These are phyloP conservation scores for Ennomos erosarius DNA, from an alignment of 2,888 invertebrate genomes.

Conservation along the genomic window DNA sequence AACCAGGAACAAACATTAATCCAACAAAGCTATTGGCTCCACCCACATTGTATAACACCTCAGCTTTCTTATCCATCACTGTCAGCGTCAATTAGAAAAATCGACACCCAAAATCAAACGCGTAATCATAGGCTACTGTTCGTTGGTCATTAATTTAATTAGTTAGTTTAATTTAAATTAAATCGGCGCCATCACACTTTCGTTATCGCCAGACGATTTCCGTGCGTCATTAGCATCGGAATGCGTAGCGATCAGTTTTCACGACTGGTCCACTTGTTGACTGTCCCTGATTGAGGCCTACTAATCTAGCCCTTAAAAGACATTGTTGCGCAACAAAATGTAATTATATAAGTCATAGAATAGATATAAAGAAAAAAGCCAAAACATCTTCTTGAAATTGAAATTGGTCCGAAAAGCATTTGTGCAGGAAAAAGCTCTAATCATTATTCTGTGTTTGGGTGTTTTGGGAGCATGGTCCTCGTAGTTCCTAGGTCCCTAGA, in stretches of 20 bases:
- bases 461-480: too few species aligned
- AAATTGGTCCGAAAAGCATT: too few species aligned
- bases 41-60: too few species aligned
- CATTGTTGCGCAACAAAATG: too few species aligned
- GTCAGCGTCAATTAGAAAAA: constrained; percentile 2
- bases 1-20: too few species aligned
- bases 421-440: too few species aligned
- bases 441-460: too few species aligned
- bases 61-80: neutral
- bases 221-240: constrained; percentile 40
- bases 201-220: constrained; percentile 39
- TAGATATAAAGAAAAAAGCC: too few species aligned
- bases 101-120: constrained; percentile 15
- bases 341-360: too few species aligned
- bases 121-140: constrained; percentile 14
- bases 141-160: constrained; percentile 36
- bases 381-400: too few species aligned
- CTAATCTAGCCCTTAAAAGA: neutral
- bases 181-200: constrained; percentile 39
- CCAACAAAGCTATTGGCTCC: too few species aligned
- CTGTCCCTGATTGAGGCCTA: constrained; percentile 1
- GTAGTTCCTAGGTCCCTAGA: too few species aligned
- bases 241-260: constrained; percentile 35
- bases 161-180: constrained; percentile 35
- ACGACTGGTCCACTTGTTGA: constrained; percentile 5